Conservation (phyloP, 2,888 invertebrate genomes). For the Zygogramma bicolorata region DNA sequence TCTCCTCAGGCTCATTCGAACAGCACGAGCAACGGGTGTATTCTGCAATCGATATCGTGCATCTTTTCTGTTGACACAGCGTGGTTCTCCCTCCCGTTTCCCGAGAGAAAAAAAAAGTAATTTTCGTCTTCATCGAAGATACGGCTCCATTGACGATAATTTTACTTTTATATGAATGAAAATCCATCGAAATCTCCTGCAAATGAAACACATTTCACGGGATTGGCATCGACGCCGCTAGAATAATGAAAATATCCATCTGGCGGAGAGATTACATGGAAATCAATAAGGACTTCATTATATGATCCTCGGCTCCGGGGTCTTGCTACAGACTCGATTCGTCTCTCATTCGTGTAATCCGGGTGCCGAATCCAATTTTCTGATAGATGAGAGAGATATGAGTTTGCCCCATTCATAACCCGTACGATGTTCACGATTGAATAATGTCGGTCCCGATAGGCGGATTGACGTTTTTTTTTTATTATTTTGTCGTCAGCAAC, state of each 20-base stretch:
- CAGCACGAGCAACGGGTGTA: no score
- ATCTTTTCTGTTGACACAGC: neutral
- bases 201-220: constrained; percentile 33
- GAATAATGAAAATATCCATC: constrained; percentile 56
- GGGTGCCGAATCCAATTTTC: constrained; percentile 33
- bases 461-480: neutral
- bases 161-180: neutral
- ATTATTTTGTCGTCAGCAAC: neutral
- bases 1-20: no score
- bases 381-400: constrained; percentile 4
- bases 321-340: constrained; percentile 48
- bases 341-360: constrained; percentile 57
- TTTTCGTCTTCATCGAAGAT: neutral
- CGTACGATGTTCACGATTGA: neutral
- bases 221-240: constrained; percentile 42
- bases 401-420: constrained; percentile 6
- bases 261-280: constrained; percentile 54
- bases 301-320: constrained; percentile 59
- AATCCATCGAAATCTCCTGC: neutral
- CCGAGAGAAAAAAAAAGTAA: neutral
- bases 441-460: neutral
- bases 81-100: neutral
- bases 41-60: no score
- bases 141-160: neutral
- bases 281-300: constrained; percentile 62